phyloP scores from a whole-genome alignment of 1,140 invertebrate species.

The Lepidurus arcticus region DNA sequence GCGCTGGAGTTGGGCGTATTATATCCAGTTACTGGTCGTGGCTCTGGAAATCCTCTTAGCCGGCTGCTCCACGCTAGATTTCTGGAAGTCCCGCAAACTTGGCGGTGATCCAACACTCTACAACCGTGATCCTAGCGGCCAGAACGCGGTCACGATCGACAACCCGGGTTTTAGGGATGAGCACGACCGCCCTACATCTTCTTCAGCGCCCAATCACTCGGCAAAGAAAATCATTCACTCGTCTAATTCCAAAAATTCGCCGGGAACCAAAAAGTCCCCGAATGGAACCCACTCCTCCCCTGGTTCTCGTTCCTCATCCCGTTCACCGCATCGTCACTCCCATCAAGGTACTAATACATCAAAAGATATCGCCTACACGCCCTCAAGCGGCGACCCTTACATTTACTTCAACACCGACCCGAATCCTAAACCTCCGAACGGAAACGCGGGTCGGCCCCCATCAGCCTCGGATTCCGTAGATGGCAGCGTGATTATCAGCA shows the following conservation, averaged over 20 bases:
- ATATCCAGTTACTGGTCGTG: slow-evolving; percentile 66
- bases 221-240: slow-evolving; percentile 27
- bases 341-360: slow-evolving; percentile 5
- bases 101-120: slow-evolving; percentile 61
- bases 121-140: slow-evolving; percentile 46
- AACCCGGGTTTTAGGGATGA: slow-evolving; percentile 76
- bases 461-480: slow-evolving; percentile 24
- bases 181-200: slow-evolving; percentile 34
- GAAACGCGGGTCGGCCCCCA: background rate
- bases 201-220: background rate
- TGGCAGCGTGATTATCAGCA: slow-evolving; percentile 27
- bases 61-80: slow-evolving; percentile 68
- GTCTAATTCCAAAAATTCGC: background rate
- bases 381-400: slow-evolving; percentile 32
- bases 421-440: background rate
- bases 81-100: slow-evolving; percentile 58
- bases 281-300: slow-evolving; percentile 1
- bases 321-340: background rate
- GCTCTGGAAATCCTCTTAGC: slow-evolving; percentile 65
- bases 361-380: slow-evolving; percentile 27
- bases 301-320: background rate
- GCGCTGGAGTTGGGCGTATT: slow-evolving; percentile 34
- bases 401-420: slow-evolving; percentile 23
- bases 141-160: slow-evolving; percentile 62
- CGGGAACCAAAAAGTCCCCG: slow-evolving; percentile 13